Evolutionary conservation across 1,140 invertebrate genomes (phyloP).

Genomic region (Drosophila ercepeae): DNA sequence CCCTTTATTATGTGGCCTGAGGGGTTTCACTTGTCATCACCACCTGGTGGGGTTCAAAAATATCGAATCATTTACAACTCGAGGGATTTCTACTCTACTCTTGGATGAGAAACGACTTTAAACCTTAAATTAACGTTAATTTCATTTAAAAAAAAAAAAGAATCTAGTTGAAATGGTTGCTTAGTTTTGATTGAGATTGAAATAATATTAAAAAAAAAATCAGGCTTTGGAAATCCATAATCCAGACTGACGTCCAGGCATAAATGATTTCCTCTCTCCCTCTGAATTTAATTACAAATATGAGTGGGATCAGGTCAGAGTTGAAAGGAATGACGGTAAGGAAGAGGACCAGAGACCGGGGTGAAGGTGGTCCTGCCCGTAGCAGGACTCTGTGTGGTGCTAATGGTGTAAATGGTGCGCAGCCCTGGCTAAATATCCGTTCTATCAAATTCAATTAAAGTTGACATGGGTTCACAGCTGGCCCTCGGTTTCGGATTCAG

Average conservation of each 20-base stretch:
- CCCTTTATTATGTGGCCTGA: too few relatives aligned
- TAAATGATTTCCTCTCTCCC: not conserved
- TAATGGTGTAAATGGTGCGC: slow-evolving; percentile 60
- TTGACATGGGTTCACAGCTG: slow-evolving; percentile 75
- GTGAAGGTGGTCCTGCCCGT: too few relatives aligned
- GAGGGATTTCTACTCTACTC: not conserved
- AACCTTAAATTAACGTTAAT: too few relatives aligned
- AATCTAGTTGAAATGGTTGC: too few relatives aligned
- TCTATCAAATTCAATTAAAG: slow-evolving; percentile 81
- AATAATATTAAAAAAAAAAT: not conserved
- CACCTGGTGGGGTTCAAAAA: not conserved
- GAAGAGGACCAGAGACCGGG: not conserved
- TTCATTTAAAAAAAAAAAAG: too few relatives aligned
- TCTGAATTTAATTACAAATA: slow-evolving; percentile 21
- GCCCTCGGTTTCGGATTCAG: slow-evolving; percentile 6
- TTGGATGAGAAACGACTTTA: too few relatives aligned
- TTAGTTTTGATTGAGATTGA: too few relatives aligned
- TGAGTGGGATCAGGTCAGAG: slow-evolving; percentile 2
- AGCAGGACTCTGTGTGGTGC: not conserved
- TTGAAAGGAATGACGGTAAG: not conserved
- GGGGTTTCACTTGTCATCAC: not conserved
- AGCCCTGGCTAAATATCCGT: slow-evolving; percentile 73
- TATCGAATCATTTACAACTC: not conserved
- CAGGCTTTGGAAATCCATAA: not conserved
- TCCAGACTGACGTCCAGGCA: not conserved